Conservation (phyloP, 2,113 vertebrate genomes). For the Chascanopsetta lugubris region DNA sequence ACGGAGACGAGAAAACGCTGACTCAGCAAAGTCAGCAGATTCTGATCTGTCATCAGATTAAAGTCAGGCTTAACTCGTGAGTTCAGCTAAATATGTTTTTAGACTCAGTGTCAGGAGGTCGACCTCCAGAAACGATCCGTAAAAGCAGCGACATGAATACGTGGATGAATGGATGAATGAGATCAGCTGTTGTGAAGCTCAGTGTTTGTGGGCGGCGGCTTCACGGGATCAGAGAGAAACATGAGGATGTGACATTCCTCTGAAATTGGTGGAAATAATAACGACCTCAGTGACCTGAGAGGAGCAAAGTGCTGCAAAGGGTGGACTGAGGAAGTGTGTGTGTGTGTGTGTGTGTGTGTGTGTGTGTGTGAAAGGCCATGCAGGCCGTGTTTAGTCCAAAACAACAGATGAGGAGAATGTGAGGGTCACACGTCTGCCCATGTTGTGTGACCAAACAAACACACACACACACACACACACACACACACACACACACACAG, state of each 20-base stretch:
- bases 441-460: conserved; percentile 29
- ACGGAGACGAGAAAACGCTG: too few species aligned
- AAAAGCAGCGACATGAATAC: too few species aligned
- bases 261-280: conserved; percentile 51
- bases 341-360: neutral
- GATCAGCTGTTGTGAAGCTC: neutral
- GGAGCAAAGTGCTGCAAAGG: conserved; percentile 14
- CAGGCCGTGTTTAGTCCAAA: conserved; percentile 44
- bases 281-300: conserved; percentile 26
- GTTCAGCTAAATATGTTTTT: too few species aligned
- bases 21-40: too few species aligned
- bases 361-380: neutral
- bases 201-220: neutral
- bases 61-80: too few species aligned
- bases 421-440: neutral
- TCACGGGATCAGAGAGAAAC: neutral
- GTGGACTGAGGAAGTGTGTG: conserved; percentile 5
- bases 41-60: too few species aligned
- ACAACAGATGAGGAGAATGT: conserved; percentile 5
- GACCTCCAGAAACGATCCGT: too few species aligned
- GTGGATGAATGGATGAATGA: too few species aligned
- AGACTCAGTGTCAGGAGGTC: too few species aligned
- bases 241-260: conserved; percentile 35
- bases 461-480: conserved; percentile 2
- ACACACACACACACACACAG: neutral